A percentile compares a stretch with the other conserved stretches of the same genome.
Conservation (phyloP, 2,113 vertebrate genomes). For the cattle (Bos taurus) region ARS-UCD2.0 NC_037350.1:24213501-24214000, state of each 20-base stretch:
- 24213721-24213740: background rate
- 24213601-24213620: background rate
- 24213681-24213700: background rate
- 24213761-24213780: background rate
- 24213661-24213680: background rate
- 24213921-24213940: background rate
- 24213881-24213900: background rate
- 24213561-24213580: background rate
- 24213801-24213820: background rate
- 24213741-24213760: background rate
- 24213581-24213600: background rate
- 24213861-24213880: background rate
- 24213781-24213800: background rate
- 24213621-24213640: background rate
- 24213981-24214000: background rate
- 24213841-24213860: background rate
- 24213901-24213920: background rate
- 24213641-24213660: background rate
- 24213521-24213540: background rate
- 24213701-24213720: background rate
- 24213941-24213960: background rate
- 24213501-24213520: background rate
- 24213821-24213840: background rate
- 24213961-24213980: background rate
- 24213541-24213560: background rate